Conservation (phyloP, 2,797 vertebrate genomes). For the Coluber constrictor region DNA sequence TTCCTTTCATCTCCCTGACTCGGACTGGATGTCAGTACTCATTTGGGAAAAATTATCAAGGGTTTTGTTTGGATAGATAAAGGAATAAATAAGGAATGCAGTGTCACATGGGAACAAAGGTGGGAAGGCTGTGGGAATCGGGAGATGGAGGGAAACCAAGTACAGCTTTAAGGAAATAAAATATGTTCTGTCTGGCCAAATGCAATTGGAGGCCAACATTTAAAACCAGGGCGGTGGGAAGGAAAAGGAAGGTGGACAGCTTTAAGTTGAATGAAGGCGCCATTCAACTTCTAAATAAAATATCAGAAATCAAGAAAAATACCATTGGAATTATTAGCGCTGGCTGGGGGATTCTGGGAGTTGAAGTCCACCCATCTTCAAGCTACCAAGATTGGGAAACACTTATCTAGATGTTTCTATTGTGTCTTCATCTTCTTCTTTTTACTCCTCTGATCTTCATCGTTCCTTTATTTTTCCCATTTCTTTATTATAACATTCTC, state of each 20-base stretch:
- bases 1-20: conserved; percentile 75
- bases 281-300: conserved; percentile 49
- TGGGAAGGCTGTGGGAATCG: conserved; percentile 49
- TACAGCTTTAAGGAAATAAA: conserved; percentile 62
- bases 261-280: conserved; percentile 47
- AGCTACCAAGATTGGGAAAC: too few species aligned
- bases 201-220: conserved; percentile 57
- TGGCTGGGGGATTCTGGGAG: too few species aligned
- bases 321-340: background rate
- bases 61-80: background rate
- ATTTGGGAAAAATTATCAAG: conserved; percentile 62
- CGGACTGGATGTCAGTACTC: conserved; percentile 63
- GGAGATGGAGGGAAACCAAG: conserved; percentile 44
- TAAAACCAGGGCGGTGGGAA: conserved; percentile 49
- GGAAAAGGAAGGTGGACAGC: conserved; percentile 27
- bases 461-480: too few species aligned
- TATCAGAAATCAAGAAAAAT: conserved; percentile 13
- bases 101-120: conserved; percentile 54
- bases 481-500: too few species aligned
- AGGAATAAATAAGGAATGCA: conserved; percentile 37
- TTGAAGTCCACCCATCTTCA: too few species aligned
- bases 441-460: too few species aligned
- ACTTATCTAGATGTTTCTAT: too few species aligned
- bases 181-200: conserved; percentile 55
- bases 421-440: too few species aligned